Base-by-base conservation (phyloP, 2,888 invertebrate species). In the Mythimna pallens region DNA sequence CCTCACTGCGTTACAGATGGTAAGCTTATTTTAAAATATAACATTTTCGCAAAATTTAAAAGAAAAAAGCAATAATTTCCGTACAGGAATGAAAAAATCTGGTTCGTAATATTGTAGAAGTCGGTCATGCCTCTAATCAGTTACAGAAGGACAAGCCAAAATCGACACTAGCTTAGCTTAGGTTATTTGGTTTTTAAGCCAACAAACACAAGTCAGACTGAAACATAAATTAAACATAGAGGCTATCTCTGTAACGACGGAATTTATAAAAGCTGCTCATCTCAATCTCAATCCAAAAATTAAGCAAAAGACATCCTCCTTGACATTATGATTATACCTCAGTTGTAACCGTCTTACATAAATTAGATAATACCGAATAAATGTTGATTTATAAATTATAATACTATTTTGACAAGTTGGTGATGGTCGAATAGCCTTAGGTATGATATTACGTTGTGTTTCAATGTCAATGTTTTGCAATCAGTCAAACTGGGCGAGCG, bases 1-100 rank as follows among this genome's bases (percentile, higher is more conserved):
- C 92, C 97, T 99, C 90, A 99, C 99, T 14, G 97, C 97, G 12
- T 95, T 99, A 86, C 99, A 99, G 95, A 99, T 99, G 98, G 97
- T 98, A 94, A 93, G 72, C n/a, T 71, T 36, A 12, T 74, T n/a
- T 12, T 12, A 7, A 22, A 50, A 47, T 50, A 50, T n/a, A 54
- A 40, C 12, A 52, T 12, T 58, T 43, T 43, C 9, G 14, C 5
- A 30, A 25, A 10, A 36, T 14, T 22, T 2, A 47, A 47, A 58
- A 7, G 2, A 3, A 8, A 17, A 3, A 3, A 25, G 17, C n/a
- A n/a, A 34, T n/a, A n/a, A 34, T 34, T 76, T 52, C 52, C 22
- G 20, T 59, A 8, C 30, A 14, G 5, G 17, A 30, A 58, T 20
- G 8, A 36, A 10, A 47, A 61, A 61, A 61, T 36, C 14, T 40